Base-by-base conservation (phyloP, 2,888 invertebrate genomes). In the Drosophila borborema region DNA sequence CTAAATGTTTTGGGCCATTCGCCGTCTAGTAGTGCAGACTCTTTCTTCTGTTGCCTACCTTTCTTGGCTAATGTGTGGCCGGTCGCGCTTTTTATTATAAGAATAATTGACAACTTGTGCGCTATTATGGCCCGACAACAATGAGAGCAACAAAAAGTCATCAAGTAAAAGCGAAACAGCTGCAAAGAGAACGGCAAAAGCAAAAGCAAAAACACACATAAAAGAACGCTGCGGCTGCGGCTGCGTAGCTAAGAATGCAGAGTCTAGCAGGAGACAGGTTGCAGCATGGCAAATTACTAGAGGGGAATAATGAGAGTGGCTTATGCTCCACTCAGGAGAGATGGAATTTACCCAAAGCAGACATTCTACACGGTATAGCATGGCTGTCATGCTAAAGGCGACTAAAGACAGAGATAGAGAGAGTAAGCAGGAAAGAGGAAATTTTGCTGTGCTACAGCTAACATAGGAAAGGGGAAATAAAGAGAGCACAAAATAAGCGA, bases 81-180 rank as follows among this genome's bases (percentile, higher is more conserved):
- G 48, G 38, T 45, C 62, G 56, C 55, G 63, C 67, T 66, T 69
- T 89, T 85, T 74, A 74, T 84, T 85, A 82, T 89, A 85, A 85
- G n/a, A 85, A 85, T 89, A 89, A 89, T 85, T 89, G 89, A 89
- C 82, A 87, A 89, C 72, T 83, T 82, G 69, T 71, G 74, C 62
- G 78, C 81, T 74, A 73, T 80, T 80, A 74, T 75, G 63, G 64
- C 34, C 70, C 56, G 71, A 73, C 79, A 81, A 81, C 84, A 83
- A 84, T 80, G 78, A 86, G 74, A 81, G 59, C 56, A 81, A 68
- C 68, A 68, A 72, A 70, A 75, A 81, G 65, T 69, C 68, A 65
- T 75, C 82, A 84, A 79, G 79, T 74, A 70, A 86, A 86, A 86
- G 79, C 67, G 55, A 75, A 75, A 49, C 43, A 78, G 63, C 55